A percentile compares a stretch with the other conserved stretches of the same genome.
Conservation (phyloP, 1,140 invertebrate species). For the Phthorimaea operculella region DNA sequence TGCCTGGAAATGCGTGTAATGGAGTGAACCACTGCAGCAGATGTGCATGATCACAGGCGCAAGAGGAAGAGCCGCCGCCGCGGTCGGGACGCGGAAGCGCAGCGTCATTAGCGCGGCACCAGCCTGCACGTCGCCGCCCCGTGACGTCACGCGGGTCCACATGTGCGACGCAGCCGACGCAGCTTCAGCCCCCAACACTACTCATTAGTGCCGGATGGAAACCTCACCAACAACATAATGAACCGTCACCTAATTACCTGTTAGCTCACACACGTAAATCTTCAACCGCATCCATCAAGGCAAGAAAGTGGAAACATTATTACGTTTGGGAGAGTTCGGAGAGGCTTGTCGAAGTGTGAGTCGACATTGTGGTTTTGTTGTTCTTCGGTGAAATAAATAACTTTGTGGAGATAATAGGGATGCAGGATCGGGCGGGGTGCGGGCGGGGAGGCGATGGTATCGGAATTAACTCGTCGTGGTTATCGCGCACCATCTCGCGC, state of each 20-base stretch:
- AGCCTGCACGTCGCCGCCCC: background rate
- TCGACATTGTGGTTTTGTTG: background rate
- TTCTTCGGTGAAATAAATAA: background rate
- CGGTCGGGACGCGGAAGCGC: background rate
- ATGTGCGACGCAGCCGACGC: background rate
- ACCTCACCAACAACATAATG: background rate
- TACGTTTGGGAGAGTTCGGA: too few relatives aligned
- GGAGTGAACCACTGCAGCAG: too few relatives aligned
- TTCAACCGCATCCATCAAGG: too few relatives aligned
- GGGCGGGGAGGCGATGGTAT: constrained; percentile 1
- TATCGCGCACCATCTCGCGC: background rate
- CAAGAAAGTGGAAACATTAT: too few relatives aligned
- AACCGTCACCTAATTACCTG: constrained; percentile 2
- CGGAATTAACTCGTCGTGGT: constrained; percentile 5
- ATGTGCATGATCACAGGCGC: too few relatives aligned
- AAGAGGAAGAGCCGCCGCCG: too few relatives aligned
- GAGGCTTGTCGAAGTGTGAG: too few relatives aligned
- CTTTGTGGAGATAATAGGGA: background rate
- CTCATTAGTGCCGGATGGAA: constrained; percentile 2
- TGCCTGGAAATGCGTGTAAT: too few relatives aligned
- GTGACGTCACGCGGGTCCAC: background rate
- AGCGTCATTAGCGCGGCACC: background rate
- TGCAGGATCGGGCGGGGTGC: background rate
- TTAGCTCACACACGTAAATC: background rate
- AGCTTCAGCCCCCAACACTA: background rate